Conservation (phyloP, 2,888 invertebrate species). For the Villa cingulata region DNA sequence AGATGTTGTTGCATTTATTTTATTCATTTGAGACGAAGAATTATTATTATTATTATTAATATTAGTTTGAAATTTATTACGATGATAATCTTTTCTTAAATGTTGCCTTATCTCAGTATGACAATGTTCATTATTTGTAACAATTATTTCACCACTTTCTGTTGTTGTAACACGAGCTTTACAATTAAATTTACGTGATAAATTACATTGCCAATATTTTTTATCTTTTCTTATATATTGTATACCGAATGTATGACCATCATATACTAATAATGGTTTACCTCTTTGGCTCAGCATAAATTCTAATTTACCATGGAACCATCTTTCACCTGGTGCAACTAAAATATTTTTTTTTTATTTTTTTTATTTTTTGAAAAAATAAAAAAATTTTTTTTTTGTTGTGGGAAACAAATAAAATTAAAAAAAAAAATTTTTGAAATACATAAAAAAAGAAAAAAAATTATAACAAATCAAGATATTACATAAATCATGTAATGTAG, state of each 20-base stretch:
- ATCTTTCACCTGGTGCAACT: constrained; percentile 37
- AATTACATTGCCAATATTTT: constrained; percentile 38
- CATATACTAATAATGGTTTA: constrained; percentile 35
- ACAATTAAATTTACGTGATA: constrained; percentile 37
- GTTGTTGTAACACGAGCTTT: constrained; percentile 37
- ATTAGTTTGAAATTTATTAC: constrained; percentile 28
- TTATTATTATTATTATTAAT: constrained; percentile 16
- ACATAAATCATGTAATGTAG: too few species aligned
- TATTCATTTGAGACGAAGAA: constrained; percentile 14
- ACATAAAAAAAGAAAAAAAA: neutral
- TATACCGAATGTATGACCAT: constrained; percentile 36
- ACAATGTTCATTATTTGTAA: constrained; percentile 36
- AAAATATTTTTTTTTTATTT: constrained; percentile 7
- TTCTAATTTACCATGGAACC: constrained; percentile 37
- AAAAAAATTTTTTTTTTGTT: neutral
- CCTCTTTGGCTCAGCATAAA: constrained; percentile 38
- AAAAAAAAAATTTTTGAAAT: neutral
- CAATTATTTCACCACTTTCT: constrained; percentile 31
- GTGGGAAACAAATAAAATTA: neutral
- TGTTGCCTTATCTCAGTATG: constrained; percentile 38
- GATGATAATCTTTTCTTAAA: constrained; percentile 36
- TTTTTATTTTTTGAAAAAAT: neutral
- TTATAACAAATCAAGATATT: too few species aligned
- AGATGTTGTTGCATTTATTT: constrained; percentile 9
- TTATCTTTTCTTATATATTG: constrained; percentile 37